A percentile compares a stretch with the other conserved stretches of the same genome.
Evolutionary conservation across 2,113 vertebrate species (phyloP).

Genomic region (Podarcis raffonei): DNA sequence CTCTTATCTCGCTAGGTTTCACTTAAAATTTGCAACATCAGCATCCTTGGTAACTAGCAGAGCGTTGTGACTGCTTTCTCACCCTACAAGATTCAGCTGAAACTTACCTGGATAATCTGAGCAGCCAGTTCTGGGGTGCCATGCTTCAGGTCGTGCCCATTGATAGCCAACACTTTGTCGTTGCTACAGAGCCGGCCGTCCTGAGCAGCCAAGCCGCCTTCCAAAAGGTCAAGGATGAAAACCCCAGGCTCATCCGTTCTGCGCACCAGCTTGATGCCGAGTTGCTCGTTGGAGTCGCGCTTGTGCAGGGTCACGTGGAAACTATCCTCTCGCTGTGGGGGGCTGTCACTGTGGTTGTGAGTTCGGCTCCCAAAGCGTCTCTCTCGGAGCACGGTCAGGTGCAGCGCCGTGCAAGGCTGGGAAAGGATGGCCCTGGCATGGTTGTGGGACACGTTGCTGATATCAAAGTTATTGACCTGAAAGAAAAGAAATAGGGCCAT

Average conservation of each 20-base stretch:
- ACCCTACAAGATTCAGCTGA: background rate
- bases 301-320: constrained; percentile 92
- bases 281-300: constrained; percentile 90
- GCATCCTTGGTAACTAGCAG: background rate
- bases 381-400: constrained; percentile 92
- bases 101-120: constrained; percentile 94
- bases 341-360: constrained; percentile 65
- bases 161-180: constrained; percentile 92
- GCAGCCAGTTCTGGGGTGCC: constrained; percentile 95
- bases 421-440: constrained; percentile 89
- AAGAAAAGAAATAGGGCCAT: background rate
- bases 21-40: background rate
- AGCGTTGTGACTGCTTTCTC: background rate
- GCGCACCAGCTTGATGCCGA: constrained; percentile 96
- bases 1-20: background rate
- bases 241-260: constrained; percentile 93
- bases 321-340: constrained; percentile 80
- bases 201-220: constrained; percentile 93
- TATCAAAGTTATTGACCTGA: constrained; percentile 95
- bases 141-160: constrained; percentile 92
- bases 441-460: constrained; percentile 96
- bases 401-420: constrained; percentile 88
- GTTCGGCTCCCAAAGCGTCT: constrained; percentile 86
- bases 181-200: constrained; percentile 92
- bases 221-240: constrained; percentile 93